These are phyloP conservation scores for Caiman crocodilus DNA, from an alignment of 2,797 vertebrate species.

Conservation along the genomic window DNA sequence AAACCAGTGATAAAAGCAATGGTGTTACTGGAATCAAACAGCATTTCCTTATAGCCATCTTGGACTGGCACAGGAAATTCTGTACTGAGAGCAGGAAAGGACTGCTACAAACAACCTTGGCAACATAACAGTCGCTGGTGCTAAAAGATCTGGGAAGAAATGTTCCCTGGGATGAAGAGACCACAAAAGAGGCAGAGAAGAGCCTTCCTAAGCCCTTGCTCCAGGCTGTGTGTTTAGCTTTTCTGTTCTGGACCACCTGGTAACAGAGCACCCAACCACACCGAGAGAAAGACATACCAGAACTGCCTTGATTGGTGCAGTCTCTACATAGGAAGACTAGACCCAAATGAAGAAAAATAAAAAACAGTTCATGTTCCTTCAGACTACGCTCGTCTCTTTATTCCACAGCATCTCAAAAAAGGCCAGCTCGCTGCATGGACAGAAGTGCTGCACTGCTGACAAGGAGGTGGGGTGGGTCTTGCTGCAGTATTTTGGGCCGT, in stretches of 20 bases:
- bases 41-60: accelerated
- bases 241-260: too few species aligned
- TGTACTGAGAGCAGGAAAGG: neutral
- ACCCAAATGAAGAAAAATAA: neutral
- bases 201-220: neutral
- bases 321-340: neutral
- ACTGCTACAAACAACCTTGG: neutral
- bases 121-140: neutral
- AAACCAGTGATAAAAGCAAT: neutral
- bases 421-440: neutral
- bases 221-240: too few species aligned
- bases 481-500: neutral
- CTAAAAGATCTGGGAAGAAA: neutral
- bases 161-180: neutral
- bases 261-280: neutral
- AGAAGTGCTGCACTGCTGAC: neutral
- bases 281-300: neutral
- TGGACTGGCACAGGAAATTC: accelerated
- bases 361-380: neutral
- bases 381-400: neutral
- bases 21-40: accelerated
- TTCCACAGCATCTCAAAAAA: neutral
- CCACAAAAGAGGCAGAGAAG: neutral
- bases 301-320: neutral
- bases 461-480: neutral